phyloP scores from a whole-genome alignment of 2,113 vertebrate species.

The Entosphenus tridentatus region DNA sequence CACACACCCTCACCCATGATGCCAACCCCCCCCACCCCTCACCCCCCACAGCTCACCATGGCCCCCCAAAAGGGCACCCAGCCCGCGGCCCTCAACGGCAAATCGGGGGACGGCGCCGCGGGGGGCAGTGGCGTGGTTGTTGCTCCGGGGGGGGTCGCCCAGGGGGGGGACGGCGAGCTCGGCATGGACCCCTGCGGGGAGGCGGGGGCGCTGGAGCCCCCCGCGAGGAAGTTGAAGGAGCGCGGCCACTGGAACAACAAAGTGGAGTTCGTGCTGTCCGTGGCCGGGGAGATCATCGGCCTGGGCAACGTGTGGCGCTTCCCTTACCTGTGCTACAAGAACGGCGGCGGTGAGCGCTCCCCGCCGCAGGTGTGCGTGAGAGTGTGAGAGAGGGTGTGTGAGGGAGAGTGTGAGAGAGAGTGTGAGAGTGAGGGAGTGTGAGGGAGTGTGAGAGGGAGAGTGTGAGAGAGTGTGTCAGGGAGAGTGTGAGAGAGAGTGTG shows the following conservation, averaged over 20 bases:
- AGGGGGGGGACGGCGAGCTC: too few species aligned
- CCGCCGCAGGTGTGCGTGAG: not conserved
- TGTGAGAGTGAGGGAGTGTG: not conserved
- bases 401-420: not conserved
- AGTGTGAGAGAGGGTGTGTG: not conserved
- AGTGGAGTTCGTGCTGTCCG: slow-evolving; percentile 83
- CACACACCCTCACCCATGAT: too few species aligned
- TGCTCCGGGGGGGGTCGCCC: too few species aligned
- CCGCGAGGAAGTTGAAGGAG: slow-evolving; percentile 45
- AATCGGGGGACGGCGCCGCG: too few species aligned
- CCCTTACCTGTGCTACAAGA: slow-evolving; percentile 98
- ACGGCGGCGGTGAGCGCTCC: slow-evolving; percentile 66
- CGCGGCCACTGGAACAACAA: slow-evolving; percentile 97
- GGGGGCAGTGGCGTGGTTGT: too few species aligned
- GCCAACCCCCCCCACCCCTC: too few species aligned
- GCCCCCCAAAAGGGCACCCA: too few species aligned
- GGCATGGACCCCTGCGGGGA: too few species aligned
- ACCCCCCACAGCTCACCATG: too few species aligned
- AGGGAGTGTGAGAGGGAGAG: not conserved
- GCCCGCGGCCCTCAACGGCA: too few species aligned
- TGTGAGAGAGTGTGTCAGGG: not conserved
- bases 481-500: not conserved
- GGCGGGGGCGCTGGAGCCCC: not conserved
- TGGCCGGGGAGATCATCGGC: slow-evolving; percentile 94
- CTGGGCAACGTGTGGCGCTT: slow-evolving; percentile 96